phyloP scores from a whole-genome alignment of 2,797 vertebrate genomes.

The Phrynocephalus vlangalii region DNA sequence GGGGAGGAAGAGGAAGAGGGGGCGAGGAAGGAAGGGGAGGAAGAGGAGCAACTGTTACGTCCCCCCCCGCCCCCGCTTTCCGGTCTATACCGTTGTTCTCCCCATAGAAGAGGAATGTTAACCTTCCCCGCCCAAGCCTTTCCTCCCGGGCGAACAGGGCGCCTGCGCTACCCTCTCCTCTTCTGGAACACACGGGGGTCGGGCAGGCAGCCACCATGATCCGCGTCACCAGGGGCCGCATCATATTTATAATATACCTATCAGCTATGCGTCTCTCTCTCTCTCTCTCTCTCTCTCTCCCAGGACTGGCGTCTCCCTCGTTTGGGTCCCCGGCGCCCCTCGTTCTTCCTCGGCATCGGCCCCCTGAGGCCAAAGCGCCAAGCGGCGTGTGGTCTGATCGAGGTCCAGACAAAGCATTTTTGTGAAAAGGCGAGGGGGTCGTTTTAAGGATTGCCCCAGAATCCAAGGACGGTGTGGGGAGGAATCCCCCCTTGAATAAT shows the following conservation, averaged over 20 bases:
- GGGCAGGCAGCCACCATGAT: constrained; percentile 2
- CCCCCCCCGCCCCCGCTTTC: background rate
- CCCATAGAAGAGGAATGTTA: background rate
- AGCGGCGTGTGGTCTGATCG: background rate
- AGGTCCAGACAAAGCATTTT: background rate
- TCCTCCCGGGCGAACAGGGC: constrained; percentile 30
- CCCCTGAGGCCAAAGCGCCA: background rate
- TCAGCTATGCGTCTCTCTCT: background rate
- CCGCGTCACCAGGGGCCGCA: background rate
- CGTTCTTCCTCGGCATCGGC: background rate
- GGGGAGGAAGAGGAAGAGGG: background rate
- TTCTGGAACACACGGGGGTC: constrained; percentile 15
- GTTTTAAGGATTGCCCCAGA: background rate
- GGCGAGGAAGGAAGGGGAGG: background rate
- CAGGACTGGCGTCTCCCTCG: background rate
- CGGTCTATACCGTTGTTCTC: background rate
- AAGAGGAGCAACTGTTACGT: fast-evolving
- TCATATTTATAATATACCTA: background rate
- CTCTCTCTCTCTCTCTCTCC: no score
- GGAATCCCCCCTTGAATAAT: background rate
- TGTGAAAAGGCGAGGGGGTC: no score
- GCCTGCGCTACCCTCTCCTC: constrained; percentile 68
- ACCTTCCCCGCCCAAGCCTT: background rate
- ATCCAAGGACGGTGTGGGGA: no score
- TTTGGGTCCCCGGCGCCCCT: background rate